phyloP scores from a whole-genome alignment of 2,113 vertebrate species.

The Verasper variegatus region DNA sequence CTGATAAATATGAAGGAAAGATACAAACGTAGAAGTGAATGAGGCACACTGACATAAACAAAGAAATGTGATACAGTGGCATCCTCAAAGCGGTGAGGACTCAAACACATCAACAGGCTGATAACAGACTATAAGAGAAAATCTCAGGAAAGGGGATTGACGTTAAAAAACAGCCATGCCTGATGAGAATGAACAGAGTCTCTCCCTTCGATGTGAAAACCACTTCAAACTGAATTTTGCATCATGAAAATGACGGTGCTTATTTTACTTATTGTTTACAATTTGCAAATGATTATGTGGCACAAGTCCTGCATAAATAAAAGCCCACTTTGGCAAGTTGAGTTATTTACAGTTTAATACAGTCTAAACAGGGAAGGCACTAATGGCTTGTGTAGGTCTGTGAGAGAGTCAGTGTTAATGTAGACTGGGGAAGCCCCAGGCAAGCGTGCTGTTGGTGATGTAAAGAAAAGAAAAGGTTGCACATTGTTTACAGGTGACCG shows the following conservation, averaged over 20 bases:
- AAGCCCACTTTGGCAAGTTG: slow-evolving; percentile 13
- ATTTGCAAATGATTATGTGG: slow-evolving; percentile 41
- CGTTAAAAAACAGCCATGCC: neutral
- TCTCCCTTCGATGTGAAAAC: slow-evolving; percentile 2
- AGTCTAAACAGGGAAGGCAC: slow-evolving; percentile 17
- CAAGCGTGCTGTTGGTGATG: neutral
- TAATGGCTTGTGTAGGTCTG: slow-evolving; percentile 2
- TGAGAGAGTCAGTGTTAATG: neutral
- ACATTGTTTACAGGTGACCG: neutral
- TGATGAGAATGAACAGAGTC: neutral
- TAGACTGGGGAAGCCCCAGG: neutral
- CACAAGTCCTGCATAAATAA: slow-evolving; percentile 39
- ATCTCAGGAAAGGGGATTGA: neutral
- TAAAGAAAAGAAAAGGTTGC: neutral
- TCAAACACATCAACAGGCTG: slow-evolving; percentile 13
- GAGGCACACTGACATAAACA: neutral
- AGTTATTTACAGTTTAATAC: slow-evolving; percentile 50
- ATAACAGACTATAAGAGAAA: slow-evolving; percentile 18
- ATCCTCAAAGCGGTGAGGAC: neutral
- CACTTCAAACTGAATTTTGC: slow-evolving; percentile 17
- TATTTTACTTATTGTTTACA: slow-evolving; percentile 19
- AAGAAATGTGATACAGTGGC: no score
- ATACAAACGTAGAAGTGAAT: neutral
- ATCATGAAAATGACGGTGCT: slow-evolving; percentile 14
- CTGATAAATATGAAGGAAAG: slow-evolving; percentile 1